These are phyloP conservation scores for Intellagama lesueurii DNA, from an alignment of 2,797 vertebrate species.

Conservation along the genomic window DNA sequence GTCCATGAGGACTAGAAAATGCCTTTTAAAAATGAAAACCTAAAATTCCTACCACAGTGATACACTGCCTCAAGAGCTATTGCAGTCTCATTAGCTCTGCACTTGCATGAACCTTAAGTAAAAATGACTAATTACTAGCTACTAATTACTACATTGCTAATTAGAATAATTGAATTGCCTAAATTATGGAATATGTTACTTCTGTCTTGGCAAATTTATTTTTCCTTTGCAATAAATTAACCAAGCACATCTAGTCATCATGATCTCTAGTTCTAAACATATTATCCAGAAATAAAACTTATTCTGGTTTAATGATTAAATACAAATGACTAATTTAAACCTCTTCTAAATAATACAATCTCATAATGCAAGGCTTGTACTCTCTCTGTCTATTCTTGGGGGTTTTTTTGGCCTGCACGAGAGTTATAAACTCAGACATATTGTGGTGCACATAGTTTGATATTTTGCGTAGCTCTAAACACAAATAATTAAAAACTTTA, in stretches of 20 bases:
- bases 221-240: slow-evolving; percentile 50
- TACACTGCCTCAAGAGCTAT: background rate
- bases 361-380: background rate
- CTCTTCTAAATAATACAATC: background rate
- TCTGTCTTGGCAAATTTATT: slow-evolving; percentile 36
- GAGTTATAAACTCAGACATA: background rate
- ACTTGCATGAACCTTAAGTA: slow-evolving; percentile 7
- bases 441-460: background rate
- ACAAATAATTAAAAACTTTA: background rate
- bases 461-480: background rate
- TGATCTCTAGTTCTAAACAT: slow-evolving; percentile 39
- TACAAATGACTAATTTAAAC: slow-evolving; percentile 24
- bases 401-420: background rate
- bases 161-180: slow-evolving; percentile 41
- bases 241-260: slow-evolving; percentile 20
- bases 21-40: background rate
- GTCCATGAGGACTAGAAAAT: slow-evolving; percentile 10
- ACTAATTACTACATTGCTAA: slow-evolving; percentile 19
- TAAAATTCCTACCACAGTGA: background rate
- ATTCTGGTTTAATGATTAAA: slow-evolving; percentile 36
- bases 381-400: background rate
- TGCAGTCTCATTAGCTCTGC: slow-evolving; percentile 5
- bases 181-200: slow-evolving; percentile 39
- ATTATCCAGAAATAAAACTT: slow-evolving; percentile 41
- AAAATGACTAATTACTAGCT: slow-evolving; percentile 30